These are phyloP conservation scores for Anniella stebbinsi DNA, from an alignment of 2,797 vertebrate species.

Conservation along the genomic window DNA sequence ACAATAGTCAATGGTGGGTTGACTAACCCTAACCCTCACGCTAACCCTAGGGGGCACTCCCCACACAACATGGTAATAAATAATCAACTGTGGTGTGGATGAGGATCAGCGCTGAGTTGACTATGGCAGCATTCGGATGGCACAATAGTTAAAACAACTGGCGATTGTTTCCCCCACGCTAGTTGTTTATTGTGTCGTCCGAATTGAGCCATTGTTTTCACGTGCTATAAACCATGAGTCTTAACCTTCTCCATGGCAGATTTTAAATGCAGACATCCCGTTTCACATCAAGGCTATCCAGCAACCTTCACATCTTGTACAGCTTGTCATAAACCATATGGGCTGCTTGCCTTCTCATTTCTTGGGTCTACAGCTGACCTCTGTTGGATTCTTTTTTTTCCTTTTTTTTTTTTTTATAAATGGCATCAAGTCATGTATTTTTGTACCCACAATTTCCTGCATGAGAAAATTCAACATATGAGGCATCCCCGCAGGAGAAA, in stretches of 20 bases:
- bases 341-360: conserved; percentile 38
- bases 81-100: too few species aligned
- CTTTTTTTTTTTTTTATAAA: conserved; percentile 26
- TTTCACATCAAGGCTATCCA: conserved; percentile 52
- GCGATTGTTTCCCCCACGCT: too few species aligned
- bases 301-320: conserved; percentile 53
- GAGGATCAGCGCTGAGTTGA: too few species aligned
- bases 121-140: too few species aligned
- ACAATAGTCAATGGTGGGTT: too few species aligned
- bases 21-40: too few species aligned
- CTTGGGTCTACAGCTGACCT: conserved; percentile 50
- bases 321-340: conserved; percentile 48
- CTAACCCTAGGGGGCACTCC: too few species aligned
- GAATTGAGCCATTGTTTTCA: too few species aligned
- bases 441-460: background rate
- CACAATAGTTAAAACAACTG: too few species aligned
- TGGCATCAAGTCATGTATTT: background rate
- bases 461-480: background rate
- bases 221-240: conserved; percentile 53
- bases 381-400: conserved; percentile 55
- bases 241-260: conserved; percentile 60
- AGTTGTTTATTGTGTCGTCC: too few species aligned
- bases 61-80: too few species aligned
- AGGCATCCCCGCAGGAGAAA: background rate
- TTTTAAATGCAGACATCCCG: conserved; percentile 58